Conservation (phyloP, 2,888 invertebrate genomes). For the Neuroscelio doddi region DNA sequence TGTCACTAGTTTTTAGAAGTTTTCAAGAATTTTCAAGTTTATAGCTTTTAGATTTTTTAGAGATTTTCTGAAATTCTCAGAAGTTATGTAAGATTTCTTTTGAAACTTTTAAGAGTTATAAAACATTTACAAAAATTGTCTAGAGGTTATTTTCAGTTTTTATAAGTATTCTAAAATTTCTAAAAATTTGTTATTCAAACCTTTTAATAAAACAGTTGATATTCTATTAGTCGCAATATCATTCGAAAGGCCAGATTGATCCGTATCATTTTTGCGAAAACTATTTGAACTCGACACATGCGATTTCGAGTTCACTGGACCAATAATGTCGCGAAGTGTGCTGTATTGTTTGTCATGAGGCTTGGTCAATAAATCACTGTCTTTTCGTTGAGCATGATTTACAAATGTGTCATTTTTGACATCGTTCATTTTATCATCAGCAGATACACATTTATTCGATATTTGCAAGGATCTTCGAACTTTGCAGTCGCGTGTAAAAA, state of each 20-base stretch:
- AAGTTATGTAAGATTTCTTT: too few relatives aligned
- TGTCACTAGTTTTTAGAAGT: too few relatives aligned
- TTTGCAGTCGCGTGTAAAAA: slow-evolving; percentile 80
- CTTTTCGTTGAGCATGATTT: background rate
- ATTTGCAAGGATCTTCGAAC: slow-evolving; percentile 80
- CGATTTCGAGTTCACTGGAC: slow-evolving; percentile 2
- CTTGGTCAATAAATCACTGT: background rate
- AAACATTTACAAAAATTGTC: too few relatives aligned
- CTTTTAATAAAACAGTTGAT: background rate
- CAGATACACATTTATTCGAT: slow-evolving; percentile 52
- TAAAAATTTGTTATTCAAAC: too few relatives aligned
- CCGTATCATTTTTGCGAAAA: background rate
- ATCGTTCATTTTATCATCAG: slow-evolving; percentile 16
- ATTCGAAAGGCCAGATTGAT: background rate
- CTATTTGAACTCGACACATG: background rate
- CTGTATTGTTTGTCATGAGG: slow-evolving; percentile 4
- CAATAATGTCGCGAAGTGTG: slow-evolving; percentile 1
- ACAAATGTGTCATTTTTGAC: slow-evolving; percentile 2
- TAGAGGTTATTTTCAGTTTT: too few relatives aligned
- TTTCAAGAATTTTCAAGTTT: too few relatives aligned
- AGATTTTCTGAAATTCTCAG: too few relatives aligned
- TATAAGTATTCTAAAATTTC: too few relatives aligned
- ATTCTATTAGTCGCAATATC: background rate
- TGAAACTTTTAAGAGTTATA: too few relatives aligned
- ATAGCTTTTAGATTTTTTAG: too few relatives aligned